Base-by-base conservation (phyloP, 2,888 invertebrate species). In the Lycophotia porphyrea region DNA sequence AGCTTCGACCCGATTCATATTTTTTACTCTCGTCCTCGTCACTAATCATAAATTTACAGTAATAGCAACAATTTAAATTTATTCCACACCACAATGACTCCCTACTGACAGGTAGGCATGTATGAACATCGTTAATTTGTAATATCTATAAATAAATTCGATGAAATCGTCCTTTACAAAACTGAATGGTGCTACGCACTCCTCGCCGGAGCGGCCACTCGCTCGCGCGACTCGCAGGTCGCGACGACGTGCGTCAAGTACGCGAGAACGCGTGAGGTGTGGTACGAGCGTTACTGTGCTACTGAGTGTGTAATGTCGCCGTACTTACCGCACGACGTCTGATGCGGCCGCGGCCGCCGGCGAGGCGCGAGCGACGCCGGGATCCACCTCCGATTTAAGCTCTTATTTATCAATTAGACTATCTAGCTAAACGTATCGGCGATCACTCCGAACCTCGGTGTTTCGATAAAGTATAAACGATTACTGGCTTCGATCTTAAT, bases 101-200 rank as follows among this genome's bases (percentile, higher is more conserved):
- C 94, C 95, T 92, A 93, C 93, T 91, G 92, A 90, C 92, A 89
- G 94, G 94, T 90, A 92, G 95, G 94, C 93, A 92, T 91, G 91
- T 91, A 93, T 92, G 94, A 93, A 93, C 94, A 93, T 94, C 93
- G 92, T 95, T 93, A 93, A 93, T 95, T 95, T 93, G 95, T 93
- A 95, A 95, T 95, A 94, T 95, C 95, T 96, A 96, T 95, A 96
- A 96, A 96, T 96, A 96, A 96, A 96, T 96, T 96, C 96, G 96
- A 96, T 95, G 96, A 94, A 95, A 96, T 96, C 94, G 96, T 96
- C 96, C 94, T 93, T 95, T 93, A 93, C 92, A 93, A 92, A 91
- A 92, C 83, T 91, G 91, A 90, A 90, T 86, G 87, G 90, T 93
- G 92, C 90, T 84, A 82, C 88, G 92, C 93, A 89, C 90, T 85